Base-by-base conservation (phyloP, 2,113 vertebrate species). In the Neoarius graeffei region DNA sequence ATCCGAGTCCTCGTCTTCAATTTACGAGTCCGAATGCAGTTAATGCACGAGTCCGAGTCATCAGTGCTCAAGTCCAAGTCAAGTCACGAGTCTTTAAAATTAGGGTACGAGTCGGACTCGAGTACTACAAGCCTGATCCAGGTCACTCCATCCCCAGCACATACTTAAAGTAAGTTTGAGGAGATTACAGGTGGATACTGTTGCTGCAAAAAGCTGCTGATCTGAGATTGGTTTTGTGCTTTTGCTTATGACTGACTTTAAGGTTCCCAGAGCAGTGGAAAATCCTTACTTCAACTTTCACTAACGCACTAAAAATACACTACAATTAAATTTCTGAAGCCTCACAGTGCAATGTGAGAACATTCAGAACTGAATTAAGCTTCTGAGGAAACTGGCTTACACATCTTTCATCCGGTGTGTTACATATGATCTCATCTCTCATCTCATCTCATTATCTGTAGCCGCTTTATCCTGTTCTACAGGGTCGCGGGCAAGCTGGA, bases 271-370 rank as follows among this genome's bases (percentile, higher is more conserved):
- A 35, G 13, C 14, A 27, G 57, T 42, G 25, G 57, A 77, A 76
- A 76, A 74, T 25, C 8, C 48, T 50, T 23, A 10, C n/a, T 35
- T 19, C 8, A 30, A 66, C 42, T 76, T 66, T 52, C 4, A 35
- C 19, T 56, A 19, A 35, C 23, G 52, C 50, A 54, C 66, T 73
- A 35, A 74, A 77, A 15, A 74, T 52, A 62, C 4, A 27, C 82
- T 42, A 54, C 42, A 86, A 76, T 86, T 86, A 54, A 62, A 79
- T 64, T 23, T 48, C 25, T 14, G 66, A 35, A 71, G 52, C 83
- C 85, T 77, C 57, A 14, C n/a, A 48, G 6, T 54, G 85, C 76
- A 80, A 79, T 30, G 85, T 79, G 73, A 79, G 85, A 86, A 79
- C 25, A 86, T 50, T 85, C 59, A 48, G 71, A 85, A 85, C 13